Percentiles rank a stretch among this genome's conserved stretches.
phyloP scores from a whole-genome alignment of 2,888 invertebrate genomes.

The Drosophila limbata region DNA sequence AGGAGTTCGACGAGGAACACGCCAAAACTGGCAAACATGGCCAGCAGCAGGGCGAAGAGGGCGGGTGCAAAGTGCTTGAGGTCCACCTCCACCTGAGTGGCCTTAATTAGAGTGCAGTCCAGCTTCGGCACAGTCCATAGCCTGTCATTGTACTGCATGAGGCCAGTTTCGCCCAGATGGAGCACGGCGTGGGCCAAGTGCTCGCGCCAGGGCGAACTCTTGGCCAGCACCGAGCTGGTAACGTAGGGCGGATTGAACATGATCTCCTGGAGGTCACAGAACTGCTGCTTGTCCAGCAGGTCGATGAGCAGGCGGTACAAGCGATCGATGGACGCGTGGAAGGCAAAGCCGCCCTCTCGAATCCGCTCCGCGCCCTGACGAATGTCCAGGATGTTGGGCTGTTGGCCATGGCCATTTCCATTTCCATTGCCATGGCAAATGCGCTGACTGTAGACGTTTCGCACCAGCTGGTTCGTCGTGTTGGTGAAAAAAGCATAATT shows the following conservation, averaged over 20 bases:
- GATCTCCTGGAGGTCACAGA: constrained; percentile 83
- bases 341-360: constrained; percentile 79
- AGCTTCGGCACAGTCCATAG: constrained; percentile 73
- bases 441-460: constrained; percentile 70
- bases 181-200: constrained; percentile 72
- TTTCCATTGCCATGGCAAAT: constrained; percentile 55
- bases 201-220: constrained; percentile 77
- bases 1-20: constrained; percentile 68
- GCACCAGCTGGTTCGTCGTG: constrained; percentile 67
- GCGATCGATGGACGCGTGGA: constrained; percentile 78
- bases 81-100: constrained; percentile 78
- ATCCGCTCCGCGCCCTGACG: constrained; percentile 73
- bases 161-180: constrained; percentile 68
- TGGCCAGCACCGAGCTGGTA: constrained; percentile 48
- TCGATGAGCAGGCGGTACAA: constrained; percentile 72
- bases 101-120: constrained; percentile 73
- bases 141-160: constrained; percentile 74
- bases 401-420: constrained; percentile 29
- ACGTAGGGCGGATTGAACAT: constrained; percentile 67
- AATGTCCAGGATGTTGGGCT: constrained; percentile 71
- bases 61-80: constrained; percentile 83
- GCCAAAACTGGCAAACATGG: constrained; percentile 66
- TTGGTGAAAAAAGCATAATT: constrained; percentile 77
- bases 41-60: constrained; percentile 67
- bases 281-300: constrained; percentile 66